Evolutionary conservation across 2,888 invertebrate species (phyloP), one percentile per base, ranked within the genome.

Genomic region (Epicampocera succincta): DNA sequence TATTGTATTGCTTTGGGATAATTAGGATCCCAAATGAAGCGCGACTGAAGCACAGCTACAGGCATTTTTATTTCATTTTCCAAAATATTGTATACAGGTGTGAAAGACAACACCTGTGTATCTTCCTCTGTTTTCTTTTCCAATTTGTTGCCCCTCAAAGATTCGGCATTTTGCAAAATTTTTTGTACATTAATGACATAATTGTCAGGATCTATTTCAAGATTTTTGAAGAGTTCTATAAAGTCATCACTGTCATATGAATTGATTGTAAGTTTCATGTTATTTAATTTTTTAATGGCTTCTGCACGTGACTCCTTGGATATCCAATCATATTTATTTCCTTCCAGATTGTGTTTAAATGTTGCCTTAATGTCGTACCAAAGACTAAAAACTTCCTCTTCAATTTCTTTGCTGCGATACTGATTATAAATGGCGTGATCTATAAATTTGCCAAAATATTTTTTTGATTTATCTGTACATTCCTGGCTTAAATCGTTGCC

Each of bases 1-100:
- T 87, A 90, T 46, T 88, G 89, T 2, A 89, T 79, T 0, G 89
- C 87, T 42, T 86, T 85, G 3, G 90, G 89, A 61, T 90, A 90
- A n/a, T 85, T 68, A 1, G 82, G 42, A 58, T 87, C 87, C 87
- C 90, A 90, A 12, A 89, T 85, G 38, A 84, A 86, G 1, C 84
- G 88, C 0, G 90, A 88, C 75, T 89, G 89, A 12, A 90, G 66
- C 44, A 90, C n/a, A 0, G 87, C 87, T 40, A 89, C 86, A 0
- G 90, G 87, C 44, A 90, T 88, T n/a, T 85, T 86, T 2, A 90
- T 87, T 5, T 82, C 84, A 73, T 90, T 90, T 8, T 87, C 86
- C 29, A 86, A 73, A 17, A 85, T 52, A 21, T 84, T 87, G 74
- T 89, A 88, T 46, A 86, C 85, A 0, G 90, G 87, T 0, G 89